Evolutionary conservation across 1,140 invertebrate genomes (phyloP), one percentile per base, ranked within the genome.

Genomic region (Calosoma granatense): DNA sequence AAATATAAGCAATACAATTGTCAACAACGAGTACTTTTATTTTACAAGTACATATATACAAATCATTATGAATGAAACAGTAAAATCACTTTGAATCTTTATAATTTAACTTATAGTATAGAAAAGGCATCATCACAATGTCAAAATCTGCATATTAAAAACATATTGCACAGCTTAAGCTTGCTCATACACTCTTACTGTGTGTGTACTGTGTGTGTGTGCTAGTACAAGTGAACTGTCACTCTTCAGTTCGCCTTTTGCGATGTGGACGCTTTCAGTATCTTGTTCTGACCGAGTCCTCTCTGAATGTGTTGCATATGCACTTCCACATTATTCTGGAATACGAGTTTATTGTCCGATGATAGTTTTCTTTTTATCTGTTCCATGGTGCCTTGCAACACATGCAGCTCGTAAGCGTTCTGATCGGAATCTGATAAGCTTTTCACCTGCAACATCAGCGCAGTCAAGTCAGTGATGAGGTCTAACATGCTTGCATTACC

Each of bases 291-390:
- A 60, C 84, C 87, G 39, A 93, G 73, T 51, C 89, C 88, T 68
- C 87, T 81, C 70, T 94, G 89, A 64, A 97, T 94, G 67, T 92
- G 88, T 67, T 94, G 90, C 78, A 96, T 87, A 62, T 94, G 92
- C 61, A 92, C 83, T 74, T 97, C 92, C 12, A 97, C 85, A 67
- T 83, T 84, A 74, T 91, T 92, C 72, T 94, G 89, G 75, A 97
- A 97, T 20, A 85, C 76, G 64, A 81, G 82, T 59, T 88, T 81
- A 74, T 96, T 94, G 43, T 81, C 76, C 9, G 82, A 81, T 67
- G 83, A 82, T 20, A 96, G 68, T 71, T 86, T 87, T 20, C 82
- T 79, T 73, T 89, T 88, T 26, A 97, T 91, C 66, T 94, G 87
- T 64, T 88, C 83, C 72, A 97, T 84, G 20, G 92, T 93, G 22